Conservation (phyloP, 2,888 invertebrate species). For the Drosophila fungiperda region DNA sequence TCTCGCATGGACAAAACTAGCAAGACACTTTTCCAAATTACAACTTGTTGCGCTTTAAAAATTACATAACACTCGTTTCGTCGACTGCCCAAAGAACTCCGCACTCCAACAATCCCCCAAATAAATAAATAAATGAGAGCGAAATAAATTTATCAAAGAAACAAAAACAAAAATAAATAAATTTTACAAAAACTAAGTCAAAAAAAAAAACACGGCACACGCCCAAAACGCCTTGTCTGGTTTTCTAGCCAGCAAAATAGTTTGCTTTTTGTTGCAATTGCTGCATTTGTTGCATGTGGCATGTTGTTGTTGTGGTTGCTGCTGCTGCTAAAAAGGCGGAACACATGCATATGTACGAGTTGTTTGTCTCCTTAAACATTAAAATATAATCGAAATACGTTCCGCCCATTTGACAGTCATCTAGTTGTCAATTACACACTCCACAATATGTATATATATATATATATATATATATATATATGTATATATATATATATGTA, state of each 20-base stretch:
- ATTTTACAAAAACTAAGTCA: constrained; percentile 15
- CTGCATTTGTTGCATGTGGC: constrained; percentile 16
- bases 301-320: constrained; percentile 12
- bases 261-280: constrained; percentile 25
- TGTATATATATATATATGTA: background rate
- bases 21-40: constrained; percentile 47
- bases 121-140: constrained; percentile 46
- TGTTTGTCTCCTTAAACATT: constrained; percentile 21
- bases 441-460: background rate
- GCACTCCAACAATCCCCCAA: constrained; percentile 27
- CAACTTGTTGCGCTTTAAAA: constrained; percentile 47
- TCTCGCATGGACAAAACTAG: constrained; percentile 41
- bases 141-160: constrained; percentile 45
- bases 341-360: constrained; percentile 29
- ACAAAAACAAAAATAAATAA: constrained; percentile 32
- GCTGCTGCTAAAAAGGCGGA: constrained; percentile 59
- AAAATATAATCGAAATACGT: constrained; percentile 38
- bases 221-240: constrained; percentile 62
- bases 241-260: constrained; percentile 29
- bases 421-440: constrained; percentile 25
- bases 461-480: too few relatives aligned
- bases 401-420: constrained; percentile 34
- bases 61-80: constrained; percentile 60
- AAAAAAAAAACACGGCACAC: constrained; percentile 55
- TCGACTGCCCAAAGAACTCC: constrained; percentile 55